phyloP scores from a whole-genome alignment of 2,888 invertebrate species.

The Melinaea menophilus region DNA sequence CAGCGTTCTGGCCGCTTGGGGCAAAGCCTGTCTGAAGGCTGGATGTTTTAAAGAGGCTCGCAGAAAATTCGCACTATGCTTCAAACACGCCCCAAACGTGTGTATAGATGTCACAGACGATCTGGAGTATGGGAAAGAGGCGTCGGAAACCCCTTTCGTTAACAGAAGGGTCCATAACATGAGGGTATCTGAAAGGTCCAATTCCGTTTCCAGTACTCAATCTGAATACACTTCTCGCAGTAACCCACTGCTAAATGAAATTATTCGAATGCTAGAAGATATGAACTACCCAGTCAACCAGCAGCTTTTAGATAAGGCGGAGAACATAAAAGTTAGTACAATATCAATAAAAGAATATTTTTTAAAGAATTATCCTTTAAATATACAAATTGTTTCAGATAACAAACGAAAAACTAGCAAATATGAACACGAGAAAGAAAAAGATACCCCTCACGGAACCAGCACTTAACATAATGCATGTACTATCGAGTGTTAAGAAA shows the following conservation, averaged over 20 bases:
- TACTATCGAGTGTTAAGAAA: constrained; percentile 75
- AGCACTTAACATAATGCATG: constrained; percentile 79
- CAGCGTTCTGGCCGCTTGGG: constrained; percentile 93
- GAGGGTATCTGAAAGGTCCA: constrained; percentile 51
- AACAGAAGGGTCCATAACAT: constrained; percentile 52
- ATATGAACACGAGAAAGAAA: constrained; percentile 66
- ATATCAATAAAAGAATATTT: constrained; percentile 4
- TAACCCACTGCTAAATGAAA: constrained; percentile 83
- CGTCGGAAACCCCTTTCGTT: constrained; percentile 55
- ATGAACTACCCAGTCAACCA: constrained; percentile 76
- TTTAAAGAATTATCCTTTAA: not conserved
- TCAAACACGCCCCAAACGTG: constrained; percentile 57
- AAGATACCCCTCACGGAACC: constrained; percentile 75
- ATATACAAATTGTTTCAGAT: constrained; percentile 43
- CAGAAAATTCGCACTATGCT: constrained; percentile 81
- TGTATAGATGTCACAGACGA: constrained; percentile 59
- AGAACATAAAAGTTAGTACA: constrained; percentile 59
- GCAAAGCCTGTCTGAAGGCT: constrained; percentile 87
- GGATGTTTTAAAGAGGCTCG: constrained; percentile 88
- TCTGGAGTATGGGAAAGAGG: constrained; percentile 62
- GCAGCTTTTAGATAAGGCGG: constrained; percentile 67
- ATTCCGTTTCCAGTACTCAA: constrained; percentile 55
- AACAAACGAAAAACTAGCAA: constrained; percentile 65
- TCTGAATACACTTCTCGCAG: constrained; percentile 74
- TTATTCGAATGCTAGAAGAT: constrained; percentile 82